Evolutionary conservation across 2,797 vertebrate genomes (phyloP).

Genomic region (Argentina silus): DNA sequence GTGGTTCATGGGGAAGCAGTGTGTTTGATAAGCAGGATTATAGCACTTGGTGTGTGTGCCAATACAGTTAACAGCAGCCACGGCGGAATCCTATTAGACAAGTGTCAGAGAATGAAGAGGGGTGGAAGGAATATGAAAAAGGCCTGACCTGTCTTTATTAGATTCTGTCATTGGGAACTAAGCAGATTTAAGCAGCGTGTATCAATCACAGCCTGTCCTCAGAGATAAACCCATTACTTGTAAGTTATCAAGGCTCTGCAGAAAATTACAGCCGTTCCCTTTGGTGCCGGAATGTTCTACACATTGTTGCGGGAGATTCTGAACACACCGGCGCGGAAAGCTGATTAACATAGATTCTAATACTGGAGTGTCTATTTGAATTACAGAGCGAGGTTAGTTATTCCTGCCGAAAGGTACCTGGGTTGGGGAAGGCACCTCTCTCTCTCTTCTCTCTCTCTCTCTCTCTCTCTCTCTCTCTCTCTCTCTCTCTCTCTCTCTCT

Average conservation of each 20-base stretch:
- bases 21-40: conserved; percentile 63
- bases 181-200: conserved; percentile 74
- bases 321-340: conserved; percentile 31
- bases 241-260: conserved; percentile 73
- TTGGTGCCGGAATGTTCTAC: conserved; percentile 68
- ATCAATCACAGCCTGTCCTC: conserved; percentile 72
- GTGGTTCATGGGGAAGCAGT: conserved; percentile 22
- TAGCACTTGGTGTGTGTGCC: conserved; percentile 59
- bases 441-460: conserved; percentile 17
- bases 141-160: conserved; percentile 73
- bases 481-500: conserved; percentile 6
- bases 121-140: conserved; percentile 65
- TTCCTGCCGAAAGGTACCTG: conserved; percentile 55
- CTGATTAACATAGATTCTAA: conserved; percentile 63
- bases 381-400: conserved; percentile 62
- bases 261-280: conserved; percentile 69
- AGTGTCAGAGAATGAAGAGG: conserved; percentile 68
- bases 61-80: conserved; percentile 77
- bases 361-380: conserved; percentile 65
- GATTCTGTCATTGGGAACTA: conserved; percentile 71
- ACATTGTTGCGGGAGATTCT: conserved; percentile 68
- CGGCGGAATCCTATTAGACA: conserved; percentile 78
- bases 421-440: conserved; percentile 7
- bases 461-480: conserved; percentile 18
- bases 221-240: conserved; percentile 76